Conservation (phyloP, 2,797 vertebrate species). For the Etheostoma nigrum region DNA sequence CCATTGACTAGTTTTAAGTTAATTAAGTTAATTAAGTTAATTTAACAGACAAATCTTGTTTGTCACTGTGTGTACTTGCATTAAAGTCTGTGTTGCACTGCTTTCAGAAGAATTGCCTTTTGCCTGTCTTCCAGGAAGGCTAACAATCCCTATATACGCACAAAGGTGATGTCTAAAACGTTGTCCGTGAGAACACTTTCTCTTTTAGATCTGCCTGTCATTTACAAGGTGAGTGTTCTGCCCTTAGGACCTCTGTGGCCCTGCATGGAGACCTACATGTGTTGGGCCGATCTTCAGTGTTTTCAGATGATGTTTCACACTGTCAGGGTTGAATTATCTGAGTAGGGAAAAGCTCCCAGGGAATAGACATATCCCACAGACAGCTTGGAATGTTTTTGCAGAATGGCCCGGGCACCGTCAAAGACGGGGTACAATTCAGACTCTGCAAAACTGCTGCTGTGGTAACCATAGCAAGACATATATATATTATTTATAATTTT, state of each 20-base stretch:
- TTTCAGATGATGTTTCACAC: constrained; percentile 80
- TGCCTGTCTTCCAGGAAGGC: constrained; percentile 6
- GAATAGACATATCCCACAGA: constrained; percentile 74
- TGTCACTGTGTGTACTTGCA: constrained; percentile 1
- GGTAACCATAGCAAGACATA: constrained; percentile 25
- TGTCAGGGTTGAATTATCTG: constrained; percentile 80
- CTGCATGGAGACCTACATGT: constrained; percentile 75
- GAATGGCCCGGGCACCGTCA: constrained; percentile 60
- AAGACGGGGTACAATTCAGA: constrained; percentile 44
- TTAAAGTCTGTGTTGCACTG: background rate
- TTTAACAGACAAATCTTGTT: background rate
- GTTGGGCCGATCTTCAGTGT: constrained; percentile 64
- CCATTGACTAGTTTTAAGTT: background rate
- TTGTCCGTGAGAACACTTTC: constrained; percentile 39
- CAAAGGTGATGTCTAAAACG: constrained; percentile 24
- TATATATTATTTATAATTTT: background rate
- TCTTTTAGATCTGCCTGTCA: constrained; percentile 67
- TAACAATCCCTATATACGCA: constrained; percentile 14
- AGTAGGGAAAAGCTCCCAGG: constrained; percentile 68
- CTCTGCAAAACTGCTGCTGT: constrained; percentile 42
- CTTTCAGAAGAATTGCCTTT: constrained; percentile 17
- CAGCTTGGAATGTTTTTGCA: constrained; percentile 79
- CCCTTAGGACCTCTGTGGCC: constrained; percentile 67
- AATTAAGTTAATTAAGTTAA: background rate
- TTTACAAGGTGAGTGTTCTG: constrained; percentile 70